Conservation (phyloP, 2,888 invertebrate species). For the Tupiocoris notatus region DNA sequence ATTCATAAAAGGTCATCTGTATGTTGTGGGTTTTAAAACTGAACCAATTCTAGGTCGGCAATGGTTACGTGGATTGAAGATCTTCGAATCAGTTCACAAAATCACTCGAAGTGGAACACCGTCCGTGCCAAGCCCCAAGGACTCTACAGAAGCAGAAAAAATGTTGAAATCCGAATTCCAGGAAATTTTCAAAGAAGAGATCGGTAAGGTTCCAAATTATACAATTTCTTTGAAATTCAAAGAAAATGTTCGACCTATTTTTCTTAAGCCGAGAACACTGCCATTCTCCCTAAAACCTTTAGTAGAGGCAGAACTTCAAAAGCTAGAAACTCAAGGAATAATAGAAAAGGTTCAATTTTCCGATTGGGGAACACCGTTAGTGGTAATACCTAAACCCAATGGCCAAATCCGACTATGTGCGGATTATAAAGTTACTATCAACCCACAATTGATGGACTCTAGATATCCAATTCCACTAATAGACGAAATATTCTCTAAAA, state of each 20-base stretch:
- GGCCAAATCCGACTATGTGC: constrained; percentile 47
- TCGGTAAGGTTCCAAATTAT: neutral
- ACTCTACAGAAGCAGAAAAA: neutral
- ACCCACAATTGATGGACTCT: constrained; percentile 28
- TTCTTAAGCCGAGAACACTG: neutral
- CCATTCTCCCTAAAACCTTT: constrained; percentile 37
- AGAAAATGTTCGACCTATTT: neutral
- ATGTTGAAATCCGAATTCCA: neutral
- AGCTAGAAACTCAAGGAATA: constrained; percentile 37
- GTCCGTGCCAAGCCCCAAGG: no score
- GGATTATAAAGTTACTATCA: constrained; percentile 28
- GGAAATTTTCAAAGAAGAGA: neutral
- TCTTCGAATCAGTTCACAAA: neutral
- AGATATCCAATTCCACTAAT: neutral
- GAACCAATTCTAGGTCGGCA: neutral
- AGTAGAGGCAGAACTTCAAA: constrained; percentile 40
- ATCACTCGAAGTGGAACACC: no score
- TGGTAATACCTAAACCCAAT: neutral
- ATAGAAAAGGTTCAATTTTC: constrained; percentile 19
- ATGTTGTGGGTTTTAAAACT: no score
- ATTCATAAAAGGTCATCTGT: no score
- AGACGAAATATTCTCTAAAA: constrained; percentile 11
- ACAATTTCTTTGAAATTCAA: neutral
- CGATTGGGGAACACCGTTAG: constrained; percentile 40
- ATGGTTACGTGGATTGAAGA: neutral